Base-by-base conservation (phyloP, 2,113 vertebrate genomes). In the Eulemur macaco region DNA sequence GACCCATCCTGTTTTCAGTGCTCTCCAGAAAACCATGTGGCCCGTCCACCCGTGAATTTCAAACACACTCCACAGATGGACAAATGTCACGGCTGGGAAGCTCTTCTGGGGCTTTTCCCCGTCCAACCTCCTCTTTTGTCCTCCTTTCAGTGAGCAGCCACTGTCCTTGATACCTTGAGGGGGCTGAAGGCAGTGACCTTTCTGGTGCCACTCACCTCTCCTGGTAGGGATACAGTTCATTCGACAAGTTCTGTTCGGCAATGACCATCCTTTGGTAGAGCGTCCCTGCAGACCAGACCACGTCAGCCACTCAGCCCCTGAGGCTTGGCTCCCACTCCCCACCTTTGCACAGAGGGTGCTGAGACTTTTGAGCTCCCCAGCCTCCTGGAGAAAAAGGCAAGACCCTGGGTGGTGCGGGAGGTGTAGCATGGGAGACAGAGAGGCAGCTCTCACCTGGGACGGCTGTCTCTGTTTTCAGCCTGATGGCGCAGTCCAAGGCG, bases 191-290 rank as follows among this genome's bases (percentile, higher is more conserved):
- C 13, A 81, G 50, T 20, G 20, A 0, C 17, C 12, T 56, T 8
- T 1, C 12, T 3, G 4, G 12, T 1, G 37, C 54, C 52, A 97
- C 99, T 99, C 91, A 99, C 99, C 98, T 99, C 86, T 99, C 99
- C 97, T 99, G 99, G 73, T 98, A 99, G 27, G 99, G 99, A 93
- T 98, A 99, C 0, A 98, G 96, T 17, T 99, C 98, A 1, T 98
- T 99, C 56, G 89, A 98, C 68, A 99, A 98, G 68, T 98, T 99
- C 94, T 99, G 99, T 91, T 99, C 99, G 0, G 99, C 98, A 52
- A 99, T 98, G 56, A 99, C 97, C 98, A 98, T 99, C 97, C 99
- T 99, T 85, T 99, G 99, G 97, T 99, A 99, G 95, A 99, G 91
- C 0, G 98, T 98, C 42, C 99, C 99, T 6, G 5, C 1, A 87